Conservation (phyloP, 2,113 vertebrate species). For the Calyptomena viridis region DNA sequence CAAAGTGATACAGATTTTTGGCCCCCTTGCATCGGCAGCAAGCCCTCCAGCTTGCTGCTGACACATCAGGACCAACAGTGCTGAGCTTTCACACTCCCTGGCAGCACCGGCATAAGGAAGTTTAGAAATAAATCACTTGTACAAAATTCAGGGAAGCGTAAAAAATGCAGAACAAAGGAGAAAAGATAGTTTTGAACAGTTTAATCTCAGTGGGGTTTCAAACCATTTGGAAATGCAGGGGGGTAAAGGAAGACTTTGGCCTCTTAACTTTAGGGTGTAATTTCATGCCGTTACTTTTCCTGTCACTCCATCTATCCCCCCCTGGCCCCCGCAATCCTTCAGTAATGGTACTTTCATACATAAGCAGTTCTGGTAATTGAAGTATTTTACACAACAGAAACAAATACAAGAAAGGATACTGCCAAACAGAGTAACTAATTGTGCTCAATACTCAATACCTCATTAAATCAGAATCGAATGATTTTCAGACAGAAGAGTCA, state of each 20-base stretch:
- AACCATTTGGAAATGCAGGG: neutral
- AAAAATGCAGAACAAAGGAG: neutral
- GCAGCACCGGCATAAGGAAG: neutral
- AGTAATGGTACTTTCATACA: neutral
- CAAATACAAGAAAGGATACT: neutral
- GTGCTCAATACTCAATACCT: neutral
- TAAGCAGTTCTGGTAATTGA: neutral
- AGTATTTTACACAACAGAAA: neutral
- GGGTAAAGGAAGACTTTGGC: neutral
- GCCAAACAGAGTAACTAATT: neutral
- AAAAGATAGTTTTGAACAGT: neutral
- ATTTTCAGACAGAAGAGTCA: neutral
- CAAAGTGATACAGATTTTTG: neutral
- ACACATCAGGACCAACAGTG: neutral
- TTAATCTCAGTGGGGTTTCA: neutral
- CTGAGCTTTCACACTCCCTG: neutral
- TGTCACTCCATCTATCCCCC: neutral
- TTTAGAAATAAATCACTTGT: neutral
- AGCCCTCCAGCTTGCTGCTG: neutral
- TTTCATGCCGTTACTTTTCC: neutral
- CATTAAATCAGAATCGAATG: neutral
- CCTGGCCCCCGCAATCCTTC: neutral
- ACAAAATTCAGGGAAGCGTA: neutral
- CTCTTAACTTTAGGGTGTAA: neutral
- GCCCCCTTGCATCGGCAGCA: neutral